Base-by-base conservation (phyloP, 2,888 invertebrate species). In the Tubiluchus corallicola region DNA sequence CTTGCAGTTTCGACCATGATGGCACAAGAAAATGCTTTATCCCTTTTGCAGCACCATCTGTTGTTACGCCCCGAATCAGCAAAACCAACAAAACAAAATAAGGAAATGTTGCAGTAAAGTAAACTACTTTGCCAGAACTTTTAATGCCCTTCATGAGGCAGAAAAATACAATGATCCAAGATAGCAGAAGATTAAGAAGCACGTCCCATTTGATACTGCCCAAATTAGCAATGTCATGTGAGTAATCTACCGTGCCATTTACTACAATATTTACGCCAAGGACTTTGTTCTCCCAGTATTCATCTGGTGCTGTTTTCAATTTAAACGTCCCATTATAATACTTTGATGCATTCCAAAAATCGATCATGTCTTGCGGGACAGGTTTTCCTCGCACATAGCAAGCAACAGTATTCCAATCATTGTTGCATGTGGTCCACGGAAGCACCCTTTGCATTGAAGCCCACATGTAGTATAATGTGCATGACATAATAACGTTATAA, bases 401-500 rank as follows among this genome's bases (percentile, higher is more conserved):
- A n/a, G n/a, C n/a, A n/a, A n/a, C n/a, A n/a, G n/a, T n/a, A n/a
- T n/a, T n/a, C n/a, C n/a, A n/a, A n/a, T n/a, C n/a, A n/a, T n/a
- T n/a, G 39, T 42, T 41, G 57, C 81, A 82, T 9, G 71, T 71
- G 40, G 76, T 76, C 77, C 79, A 82, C 17, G 71, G 73, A 42
- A 82, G 63, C 40, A 69, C 65, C 1, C 71, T 67, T 5, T 69
- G 66, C 49, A 81, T 72, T 0, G 80, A 79, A 1, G 76, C 74
- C 43, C 76, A 73, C 21, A 76, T 75, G 60, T 81, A 82, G 60
- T 77, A 79, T 17, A 79, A 61, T 0, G 78, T 76, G 77, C 81
- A 82, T 1, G 77, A 72, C 39, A 81, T 77, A 48, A 82, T 77
- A 29, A 81, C 73, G 75, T 80, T 82, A 65, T 81, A 82, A 60